Base-by-base conservation (phyloP, 2,113 vertebrate species). In the Zosterops borbonicus region DNA sequence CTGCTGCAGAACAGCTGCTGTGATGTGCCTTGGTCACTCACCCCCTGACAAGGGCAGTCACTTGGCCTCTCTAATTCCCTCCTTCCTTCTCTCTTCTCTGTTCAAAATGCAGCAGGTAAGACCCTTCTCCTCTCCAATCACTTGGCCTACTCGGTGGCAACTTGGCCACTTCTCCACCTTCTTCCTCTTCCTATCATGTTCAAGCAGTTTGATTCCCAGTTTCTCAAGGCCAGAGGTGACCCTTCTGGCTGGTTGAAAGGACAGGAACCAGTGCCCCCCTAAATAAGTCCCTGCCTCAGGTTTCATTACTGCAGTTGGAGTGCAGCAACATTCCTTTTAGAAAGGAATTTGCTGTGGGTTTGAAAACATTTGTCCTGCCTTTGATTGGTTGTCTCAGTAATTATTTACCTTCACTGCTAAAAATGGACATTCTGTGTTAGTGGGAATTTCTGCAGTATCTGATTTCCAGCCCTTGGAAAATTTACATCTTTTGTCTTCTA, bases 101-200 rank as follows among this genome's bases (percentile, higher is more conserved):
- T 92, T 95, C 70, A 77, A 62, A 96, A 67, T 39, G 55, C 77
- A 82, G 70, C 70, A 93, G 87, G 50, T 94, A 94, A 95, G 91
- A 86, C 25, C 49, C 46, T 55, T n/a, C 71, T 65, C 46, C 79
- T 81, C 85, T 60, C 20, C 68, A 63, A 1, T 70, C 49, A 56
- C 42, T 39, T 90, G 63, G 41, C n/a, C 69, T 56, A 5, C 35
- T 50, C 53, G 22, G 15, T 62, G 47, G 14, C 2, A 3, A 39
- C 27, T 69, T 78, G 84, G 33, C 55, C 16, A 20, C 29, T 63
- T 79, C 21, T 79, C 53, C 33, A 37, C 28, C 21, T 89, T 67
- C 65, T 79, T 58, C 31, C 42, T 44, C 12, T 41, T 90, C 80
- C 55, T 39, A 8, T 70, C 7, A 1, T 31, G 24, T 70, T 64